A percentile compares a stretch with the other conserved stretches of the same genome.
phyloP scores from a whole-genome alignment of 2,797 vertebrate species.

The Agapornis canus region DNA sequence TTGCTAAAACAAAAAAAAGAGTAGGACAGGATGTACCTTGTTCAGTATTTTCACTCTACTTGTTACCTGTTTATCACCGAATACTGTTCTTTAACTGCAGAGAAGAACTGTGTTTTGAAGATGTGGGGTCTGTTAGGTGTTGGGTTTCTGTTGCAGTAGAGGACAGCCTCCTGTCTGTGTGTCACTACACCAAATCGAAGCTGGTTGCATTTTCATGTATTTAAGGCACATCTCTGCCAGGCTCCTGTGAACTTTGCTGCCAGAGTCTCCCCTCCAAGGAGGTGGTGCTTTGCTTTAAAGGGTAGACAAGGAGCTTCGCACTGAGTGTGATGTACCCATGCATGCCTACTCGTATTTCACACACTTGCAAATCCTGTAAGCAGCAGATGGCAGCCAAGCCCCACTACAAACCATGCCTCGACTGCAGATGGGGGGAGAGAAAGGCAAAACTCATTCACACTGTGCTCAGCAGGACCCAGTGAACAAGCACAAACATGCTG shows the following conservation, averaged over 20 bases:
- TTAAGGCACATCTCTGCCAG: background rate
- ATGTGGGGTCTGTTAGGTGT: too few relatives aligned
- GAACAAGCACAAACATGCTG: background rate
- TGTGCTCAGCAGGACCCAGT: background rate
- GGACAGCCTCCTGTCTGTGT: background rate
- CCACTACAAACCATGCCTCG: background rate
- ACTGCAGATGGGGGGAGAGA: background rate
- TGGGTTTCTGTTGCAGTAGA: background rate
- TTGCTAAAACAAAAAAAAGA: fast-evolving
- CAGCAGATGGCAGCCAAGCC: conserved; percentile 70
- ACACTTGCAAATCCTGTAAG: background rate
- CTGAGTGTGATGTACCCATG: too few relatives aligned
- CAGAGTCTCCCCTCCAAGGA: background rate
- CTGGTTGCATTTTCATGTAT: background rate
- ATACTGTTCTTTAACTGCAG: background rate
- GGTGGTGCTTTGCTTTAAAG: background rate
- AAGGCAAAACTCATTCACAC: background rate
- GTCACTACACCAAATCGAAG: background rate
- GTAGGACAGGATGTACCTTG: background rate
- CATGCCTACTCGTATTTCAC: background rate
- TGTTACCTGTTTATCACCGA: background rate
- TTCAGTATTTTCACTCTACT: background rate
- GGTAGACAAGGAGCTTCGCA: background rate
- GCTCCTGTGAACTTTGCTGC: background rate
- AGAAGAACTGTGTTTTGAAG: background rate